Percentiles rank a stretch among this genome's conserved stretches.
Conservation (phyloP, 2,113 vertebrate genomes). For the mouse (Mus musculus) region DNA sequence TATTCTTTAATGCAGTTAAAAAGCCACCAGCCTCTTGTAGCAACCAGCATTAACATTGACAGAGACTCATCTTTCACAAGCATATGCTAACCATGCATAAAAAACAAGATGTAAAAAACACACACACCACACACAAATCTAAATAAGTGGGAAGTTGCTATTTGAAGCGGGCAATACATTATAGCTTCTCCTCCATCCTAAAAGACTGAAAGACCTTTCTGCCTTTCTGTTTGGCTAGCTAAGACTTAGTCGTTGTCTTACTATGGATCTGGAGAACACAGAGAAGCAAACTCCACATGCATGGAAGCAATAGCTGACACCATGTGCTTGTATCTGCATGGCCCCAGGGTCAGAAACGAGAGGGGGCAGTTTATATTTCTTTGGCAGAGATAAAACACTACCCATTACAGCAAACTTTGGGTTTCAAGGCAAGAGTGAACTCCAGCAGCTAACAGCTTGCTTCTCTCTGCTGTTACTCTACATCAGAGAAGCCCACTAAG, state of each 20-base stretch:
- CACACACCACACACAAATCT: not conserved
- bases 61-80: not conserved
- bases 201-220: not conserved
- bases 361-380: constrained; percentile 75
- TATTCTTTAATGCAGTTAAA: not conserved
- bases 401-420: constrained; percentile 56
- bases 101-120: not conserved
- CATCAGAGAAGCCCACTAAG: constrained; percentile 82
- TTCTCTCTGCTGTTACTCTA: constrained; percentile 85
- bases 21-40: not conserved
- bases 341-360: constrained; percentile 74
- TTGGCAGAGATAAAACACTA: constrained; percentile 78
- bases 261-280: not conserved
- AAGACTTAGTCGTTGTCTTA: not conserved
- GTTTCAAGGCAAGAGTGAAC: constrained; percentile 84
- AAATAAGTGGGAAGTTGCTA: too few relatives aligned
- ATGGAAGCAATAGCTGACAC: constrained; percentile 45
- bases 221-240: not conserved
- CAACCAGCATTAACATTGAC: not conserved
- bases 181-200: not conserved
- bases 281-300: constrained; percentile 1
- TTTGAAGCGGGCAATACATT: not conserved
- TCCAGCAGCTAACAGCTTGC: constrained; percentile 85
- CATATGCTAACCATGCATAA: not conserved
- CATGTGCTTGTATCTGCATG: constrained; percentile 48